Percentiles rank a stretch among this genome's conserved stretches.
phyloP scores from a whole-genome alignment of 2,113 vertebrate genomes.

The Engraulis encrasicolus region DNA sequence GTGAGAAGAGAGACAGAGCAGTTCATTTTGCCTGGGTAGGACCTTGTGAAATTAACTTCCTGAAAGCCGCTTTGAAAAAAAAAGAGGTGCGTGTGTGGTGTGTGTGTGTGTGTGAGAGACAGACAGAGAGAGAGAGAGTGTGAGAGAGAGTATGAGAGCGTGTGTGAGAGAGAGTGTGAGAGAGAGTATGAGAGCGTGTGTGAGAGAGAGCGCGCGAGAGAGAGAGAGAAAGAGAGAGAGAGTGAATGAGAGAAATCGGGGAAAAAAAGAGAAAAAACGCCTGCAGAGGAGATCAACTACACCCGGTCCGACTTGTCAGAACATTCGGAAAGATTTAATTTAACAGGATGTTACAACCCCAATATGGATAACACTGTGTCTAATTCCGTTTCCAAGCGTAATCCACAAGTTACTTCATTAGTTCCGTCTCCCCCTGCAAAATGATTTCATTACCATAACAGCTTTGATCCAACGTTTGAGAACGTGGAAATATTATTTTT shows the following conservation, averaged over 20 bases:
- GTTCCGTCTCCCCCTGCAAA: not conserved
- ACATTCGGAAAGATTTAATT: not conserved
- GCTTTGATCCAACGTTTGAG: not conserved
- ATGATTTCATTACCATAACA: not conserved
- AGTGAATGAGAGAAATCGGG: not conserved
- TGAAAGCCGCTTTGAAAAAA: not conserved
- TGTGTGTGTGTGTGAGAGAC: too few relatives aligned
- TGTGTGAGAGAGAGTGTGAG: too few relatives aligned
- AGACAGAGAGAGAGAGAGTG: too few relatives aligned
- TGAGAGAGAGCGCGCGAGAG: too few relatives aligned
- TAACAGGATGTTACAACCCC: not conserved
- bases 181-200: too few relatives aligned
- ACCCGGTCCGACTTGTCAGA: not conserved
- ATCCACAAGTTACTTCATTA: conserved; percentile 2
- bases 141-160: too few relatives aligned
- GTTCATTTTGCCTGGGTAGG: not conserved
- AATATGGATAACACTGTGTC: not conserved
- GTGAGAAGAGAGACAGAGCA: not conserved
- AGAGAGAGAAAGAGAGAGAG: too few relatives aligned
- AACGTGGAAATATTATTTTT: not conserved
- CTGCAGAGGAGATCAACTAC: not conserved
- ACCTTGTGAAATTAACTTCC: not conserved
- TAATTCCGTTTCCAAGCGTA: not conserved
- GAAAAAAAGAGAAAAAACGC: too few relatives aligned
- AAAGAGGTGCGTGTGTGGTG: too few relatives aligned